These are phyloP conservation scores for Plectrocnemia conspersa DNA, from an alignment of 1,140 invertebrate species.

Conservation along the genomic window DNA sequence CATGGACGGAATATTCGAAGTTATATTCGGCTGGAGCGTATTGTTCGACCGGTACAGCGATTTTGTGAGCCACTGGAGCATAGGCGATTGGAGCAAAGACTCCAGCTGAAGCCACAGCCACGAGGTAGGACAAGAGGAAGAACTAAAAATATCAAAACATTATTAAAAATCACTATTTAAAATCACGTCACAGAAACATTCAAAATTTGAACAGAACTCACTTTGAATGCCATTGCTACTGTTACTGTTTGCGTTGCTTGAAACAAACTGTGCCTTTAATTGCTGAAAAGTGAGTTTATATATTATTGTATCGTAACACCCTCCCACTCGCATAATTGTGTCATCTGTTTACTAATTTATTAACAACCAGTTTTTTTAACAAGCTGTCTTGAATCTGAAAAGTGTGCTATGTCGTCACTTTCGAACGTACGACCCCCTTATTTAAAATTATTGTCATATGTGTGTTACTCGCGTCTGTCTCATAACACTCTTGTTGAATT, in stretches of 20 bases:
- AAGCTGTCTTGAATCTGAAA: no score
- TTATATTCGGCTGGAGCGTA: conserved; percentile 49
- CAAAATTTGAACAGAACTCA: conserved; percentile 12
- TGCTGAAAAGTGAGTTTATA: no score
- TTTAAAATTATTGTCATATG: no score
- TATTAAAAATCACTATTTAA: not conserved
- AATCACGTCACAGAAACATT: no score
- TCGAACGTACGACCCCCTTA: no score
- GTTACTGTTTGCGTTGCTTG: conserved; percentile 19
- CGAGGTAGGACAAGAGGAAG: conserved; percentile 28
- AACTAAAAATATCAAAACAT: conserved; percentile 15
- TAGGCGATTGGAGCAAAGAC: conserved; percentile 30
- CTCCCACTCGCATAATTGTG: no score
- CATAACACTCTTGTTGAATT: no score
- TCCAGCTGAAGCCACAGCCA: conserved; percentile 33
- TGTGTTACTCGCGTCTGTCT: no score
- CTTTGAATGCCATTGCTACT: conserved; percentile 33
- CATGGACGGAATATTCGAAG: conserved; percentile 53
- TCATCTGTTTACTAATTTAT: no score
- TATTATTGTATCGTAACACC: no score
- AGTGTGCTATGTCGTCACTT: no score
- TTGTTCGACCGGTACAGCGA: conserved; percentile 35
- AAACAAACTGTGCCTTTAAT: conserved; percentile 29
- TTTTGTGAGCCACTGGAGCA: conserved; percentile 37
- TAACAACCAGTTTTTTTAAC: no score